phyloP scores from a whole-genome alignment of 2,113 vertebrate species.

The Anhinga anhinga region DNA sequence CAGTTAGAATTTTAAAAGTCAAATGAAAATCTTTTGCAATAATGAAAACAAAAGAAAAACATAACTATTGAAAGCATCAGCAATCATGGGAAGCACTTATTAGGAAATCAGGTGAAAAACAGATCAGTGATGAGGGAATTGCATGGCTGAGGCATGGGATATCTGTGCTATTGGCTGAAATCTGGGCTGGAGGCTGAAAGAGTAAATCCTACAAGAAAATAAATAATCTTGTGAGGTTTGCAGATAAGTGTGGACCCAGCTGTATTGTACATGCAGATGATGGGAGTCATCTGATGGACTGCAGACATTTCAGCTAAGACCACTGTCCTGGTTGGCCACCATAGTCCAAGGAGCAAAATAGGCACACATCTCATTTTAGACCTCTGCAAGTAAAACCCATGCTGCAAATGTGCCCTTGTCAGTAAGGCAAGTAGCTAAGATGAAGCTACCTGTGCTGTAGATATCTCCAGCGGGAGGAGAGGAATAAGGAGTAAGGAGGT shows the following conservation, averaged over 20 bases:
- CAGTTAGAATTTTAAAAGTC: background rate
- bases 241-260: background rate
- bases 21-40: background rate
- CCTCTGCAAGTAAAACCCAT: background rate
- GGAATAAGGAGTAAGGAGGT: background rate
- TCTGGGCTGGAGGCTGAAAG: background rate
- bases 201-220: background rate
- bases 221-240: background rate
- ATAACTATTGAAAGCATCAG: background rate
- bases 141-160: background rate
- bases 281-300: background rate
- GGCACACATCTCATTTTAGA: background rate
- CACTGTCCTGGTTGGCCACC: background rate
- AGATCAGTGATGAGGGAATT: background rate
- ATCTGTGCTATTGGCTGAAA: background rate
- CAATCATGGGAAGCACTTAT: background rate
- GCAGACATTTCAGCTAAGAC: background rate
- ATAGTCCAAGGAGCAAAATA: background rate
- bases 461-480: background rate
- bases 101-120: background rate
- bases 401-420: background rate
- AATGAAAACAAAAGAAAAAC: background rate
- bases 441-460: background rate
- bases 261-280: background rate
- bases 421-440: background rate